These are phyloP conservation scores for Drosophila equinoxialis DNA, from an alignment of 1,140 invertebrate species.

Conservation along the genomic window DNA sequence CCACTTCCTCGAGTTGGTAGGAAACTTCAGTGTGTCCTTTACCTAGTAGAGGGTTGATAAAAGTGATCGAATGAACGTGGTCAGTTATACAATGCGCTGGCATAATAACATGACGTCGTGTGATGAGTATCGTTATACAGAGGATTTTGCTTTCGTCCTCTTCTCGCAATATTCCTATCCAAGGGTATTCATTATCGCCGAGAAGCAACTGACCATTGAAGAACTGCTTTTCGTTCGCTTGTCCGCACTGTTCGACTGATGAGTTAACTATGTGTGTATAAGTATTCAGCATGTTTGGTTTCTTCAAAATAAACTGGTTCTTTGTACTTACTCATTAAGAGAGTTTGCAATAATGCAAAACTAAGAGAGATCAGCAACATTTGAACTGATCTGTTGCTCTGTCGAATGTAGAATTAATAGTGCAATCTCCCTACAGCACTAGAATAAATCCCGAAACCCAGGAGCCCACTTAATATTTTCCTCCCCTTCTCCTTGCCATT, in stretches of 20 bases:
- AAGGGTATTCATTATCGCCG: constrained; percentile 26
- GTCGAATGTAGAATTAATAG: background rate
- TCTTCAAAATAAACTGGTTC: background rate
- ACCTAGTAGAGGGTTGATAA: constrained; percentile 13
- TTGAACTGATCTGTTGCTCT: background rate
- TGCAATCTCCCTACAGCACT: no score
- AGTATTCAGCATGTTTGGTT: background rate
- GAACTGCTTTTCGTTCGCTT: constrained; percentile 20
- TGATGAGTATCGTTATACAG: constrained; percentile 25
- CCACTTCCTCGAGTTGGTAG: constrained; percentile 17
- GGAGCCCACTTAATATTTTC: no score
- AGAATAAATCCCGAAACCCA: no score
- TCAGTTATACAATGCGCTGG: constrained; percentile 30
- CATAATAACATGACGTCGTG: constrained; percentile 19
- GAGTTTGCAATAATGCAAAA: constrained; percentile 1
- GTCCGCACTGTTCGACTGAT: constrained; percentile 22
- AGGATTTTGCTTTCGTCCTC: background rate
- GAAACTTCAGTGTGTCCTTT: background rate
- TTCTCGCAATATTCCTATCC: constrained; percentile 33
- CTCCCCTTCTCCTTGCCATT: no score
- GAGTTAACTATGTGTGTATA: background rate
- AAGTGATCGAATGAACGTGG: background rate
- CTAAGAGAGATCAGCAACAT: background rate
- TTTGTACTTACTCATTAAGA: constrained; percentile 22
- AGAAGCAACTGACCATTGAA: constrained; percentile 12